Base-by-base conservation (phyloP, 2,113 vertebrate genomes). In the Semicossyphus pulcher region DNA sequence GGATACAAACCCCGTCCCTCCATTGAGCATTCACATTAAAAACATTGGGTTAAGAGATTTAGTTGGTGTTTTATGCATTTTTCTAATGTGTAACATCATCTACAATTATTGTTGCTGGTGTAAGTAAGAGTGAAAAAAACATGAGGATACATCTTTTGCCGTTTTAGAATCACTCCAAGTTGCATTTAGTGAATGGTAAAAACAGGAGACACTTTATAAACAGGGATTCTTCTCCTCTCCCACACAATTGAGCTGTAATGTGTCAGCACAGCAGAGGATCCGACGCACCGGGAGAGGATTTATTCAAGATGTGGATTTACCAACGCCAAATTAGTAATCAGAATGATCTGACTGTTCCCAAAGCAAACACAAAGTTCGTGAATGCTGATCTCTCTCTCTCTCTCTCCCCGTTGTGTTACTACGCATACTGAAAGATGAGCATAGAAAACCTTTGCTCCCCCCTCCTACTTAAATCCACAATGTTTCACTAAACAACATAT, bases 271-370 rank as follows among this genome's bases (percentile, higher is more conserved):
- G 29, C 52, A 70, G 41, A 57, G 31, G 37, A 48, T 59, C 4
- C 5, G 4, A 45, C 53, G 39, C 52, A 32, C 12, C 1, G 23
- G 57, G 42, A 70, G 29, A 36, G 41, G 34, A 45, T 53, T 26
- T 28, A 21, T 3, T 51, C n/a, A 18, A 16, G 20, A 36, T 10
- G 3, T 42, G 12, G 26, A 26, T 14, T 65, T 47, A 42, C 26
- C 21, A 49, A 44, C 16, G 29, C 21, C 63, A 44, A 58, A 31
- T 64, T 70, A 39, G 20, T 23, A 47, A 75, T 74, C 36, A 59
- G 41, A 68, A 76, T 65, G 53, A 71, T 76, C 1, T 0, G 21
- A 54, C 18, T 47, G 52, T 70, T 70, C 45, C 52, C 37, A 53
- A 11, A 70, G 31, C 52, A 59, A 59, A 64, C 45, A 12, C 1